Base-by-base conservation (phyloP, 2,113 vertebrate genomes). In the Chitala chitala region DNA sequence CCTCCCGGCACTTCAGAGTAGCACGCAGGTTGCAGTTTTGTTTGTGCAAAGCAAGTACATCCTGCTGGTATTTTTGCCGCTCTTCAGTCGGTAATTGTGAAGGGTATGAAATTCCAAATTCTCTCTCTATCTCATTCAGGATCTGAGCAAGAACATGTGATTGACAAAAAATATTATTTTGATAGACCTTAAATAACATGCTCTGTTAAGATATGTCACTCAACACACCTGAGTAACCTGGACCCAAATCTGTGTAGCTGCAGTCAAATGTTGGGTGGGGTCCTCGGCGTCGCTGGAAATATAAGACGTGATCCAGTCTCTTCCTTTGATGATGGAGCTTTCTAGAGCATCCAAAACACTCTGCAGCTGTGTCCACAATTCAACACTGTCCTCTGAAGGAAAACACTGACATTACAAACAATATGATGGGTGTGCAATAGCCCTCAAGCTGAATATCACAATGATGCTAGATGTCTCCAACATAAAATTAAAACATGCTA, bases 331-430 rank as follows among this genome's bases (percentile, higher is more conserved):
- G 36, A 91, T 90, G 0, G 89, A 77, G 0, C 85, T 88, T 74
- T 98, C 96, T 73, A 98, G 88, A 0, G 92, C 92, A 0, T 91
- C 89, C 20, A 98, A 77, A 0, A 87, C 87, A 0, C 86, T 77
- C 81, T 95, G 92, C 1, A 98, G 89, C 44, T 85, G 85, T 0
- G 80, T 79, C 56, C 93, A 97, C 5, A 93, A 78, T 29, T 87
- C 80, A 0, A 31, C 75, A 70, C 78, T 2, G 69, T 59, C 69
- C 64, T 63, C 86, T 91, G 63, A 64, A 74, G 77, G 54, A 0
- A 0, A 33, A 51, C 29, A 24, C 46, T 48, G 36, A 29, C 50
- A 65, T 9, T 9, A 15, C 24, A 40, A 75, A 56, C 7, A 38
- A 54, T 15, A 31, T 53, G 46, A 74, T 17, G 51, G 48, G n/a